These are phyloP conservation scores for Serilophus lunatus DNA, from an alignment of 2,113 vertebrate species.

Conservation along the genomic window DNA sequence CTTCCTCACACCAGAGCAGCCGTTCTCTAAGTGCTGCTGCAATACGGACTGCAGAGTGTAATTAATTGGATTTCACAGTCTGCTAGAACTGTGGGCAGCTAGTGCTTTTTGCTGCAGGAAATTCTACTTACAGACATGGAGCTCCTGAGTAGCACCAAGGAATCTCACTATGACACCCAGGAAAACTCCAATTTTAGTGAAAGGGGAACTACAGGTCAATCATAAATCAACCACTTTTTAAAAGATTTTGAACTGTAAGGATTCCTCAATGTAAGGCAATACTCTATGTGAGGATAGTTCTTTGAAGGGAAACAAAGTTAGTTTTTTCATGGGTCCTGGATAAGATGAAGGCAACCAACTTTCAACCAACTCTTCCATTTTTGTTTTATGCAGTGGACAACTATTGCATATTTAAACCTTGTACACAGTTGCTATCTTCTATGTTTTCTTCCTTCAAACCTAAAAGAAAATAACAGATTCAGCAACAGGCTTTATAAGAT, in stretches of 20 bases:
- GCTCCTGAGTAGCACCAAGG: not conserved
- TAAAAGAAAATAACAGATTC: not conserved
- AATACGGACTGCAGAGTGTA: not conserved
- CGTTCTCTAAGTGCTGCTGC: not conserved
- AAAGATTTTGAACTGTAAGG: not conserved
- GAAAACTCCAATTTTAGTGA: not conserved
- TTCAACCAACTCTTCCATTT: not conserved
- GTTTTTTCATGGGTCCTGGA: not conserved
- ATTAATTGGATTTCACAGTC: slow-evolving; percentile 48
- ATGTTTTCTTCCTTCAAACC: not conserved
- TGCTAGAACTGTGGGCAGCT: not conserved
- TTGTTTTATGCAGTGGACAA: not conserved
- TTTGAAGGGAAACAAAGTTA: not conserved
- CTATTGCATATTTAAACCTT: accelerated
- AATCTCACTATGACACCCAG: not conserved
- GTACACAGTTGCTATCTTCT: not conserved
- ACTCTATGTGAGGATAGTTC: accelerated
- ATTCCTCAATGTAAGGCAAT: not conserved
- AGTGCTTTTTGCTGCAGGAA: slow-evolving; percentile 5
- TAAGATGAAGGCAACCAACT: not conserved
- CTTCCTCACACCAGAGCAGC: not conserved
- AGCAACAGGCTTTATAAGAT: not conserved
- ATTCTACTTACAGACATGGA: not conserved
- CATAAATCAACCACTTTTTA: not conserved
- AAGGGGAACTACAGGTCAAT: not conserved